Percentiles rank a stretch among this genome's conserved stretches.
phyloP scores from a whole-genome alignment of 2,888 invertebrate species.

The Mesoligia furuncula region DNA sequence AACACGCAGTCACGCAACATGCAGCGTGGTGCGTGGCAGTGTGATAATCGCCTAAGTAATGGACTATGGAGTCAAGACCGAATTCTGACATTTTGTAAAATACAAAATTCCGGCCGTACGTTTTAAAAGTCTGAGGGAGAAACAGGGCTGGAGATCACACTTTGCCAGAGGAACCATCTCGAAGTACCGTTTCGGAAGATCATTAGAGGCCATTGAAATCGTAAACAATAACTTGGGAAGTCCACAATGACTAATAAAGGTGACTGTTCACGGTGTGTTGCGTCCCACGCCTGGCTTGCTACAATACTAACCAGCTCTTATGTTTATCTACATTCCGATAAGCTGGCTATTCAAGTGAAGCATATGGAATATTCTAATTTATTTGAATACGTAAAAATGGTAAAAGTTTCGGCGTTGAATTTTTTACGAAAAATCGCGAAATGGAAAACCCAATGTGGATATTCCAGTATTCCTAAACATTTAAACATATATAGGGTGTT shows the following conservation, averaged over 20 bases:
- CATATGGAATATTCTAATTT: conserved; percentile 1
- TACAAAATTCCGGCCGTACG: neutral
- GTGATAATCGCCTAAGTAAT: no score
- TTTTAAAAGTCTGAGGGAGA: neutral
- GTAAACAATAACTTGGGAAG: conserved; percentile 51
- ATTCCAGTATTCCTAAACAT: conserved; percentile 4
- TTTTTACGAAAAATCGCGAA: conserved; percentile 1
- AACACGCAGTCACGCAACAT: no score
- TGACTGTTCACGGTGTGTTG: conserved; percentile 42
- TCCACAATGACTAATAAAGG: conserved; percentile 53
- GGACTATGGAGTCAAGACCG: neutral
- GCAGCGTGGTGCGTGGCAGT: no score
- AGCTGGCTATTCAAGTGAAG: conserved; percentile 35
- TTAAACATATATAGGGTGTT: neutral
- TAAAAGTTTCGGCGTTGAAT: neutral
- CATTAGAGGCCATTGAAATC: conserved; percentile 11
- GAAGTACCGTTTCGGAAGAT: conserved; percentile 17
- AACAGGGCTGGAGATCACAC: neutral
- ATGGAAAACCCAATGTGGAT: neutral
- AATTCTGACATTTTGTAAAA: neutral
- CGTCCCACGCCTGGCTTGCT: conserved; percentile 30
- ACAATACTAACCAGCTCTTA: conserved; percentile 11
- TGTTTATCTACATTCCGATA: conserved; percentile 26
- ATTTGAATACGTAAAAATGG: neutral
- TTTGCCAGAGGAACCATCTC: conserved; percentile 2